Percentiles rank a stretch among this genome's conserved stretches.
phyloP scores from a whole-genome alignment of 1,140 invertebrate genomes.

The Papilio dardanus region DNA sequence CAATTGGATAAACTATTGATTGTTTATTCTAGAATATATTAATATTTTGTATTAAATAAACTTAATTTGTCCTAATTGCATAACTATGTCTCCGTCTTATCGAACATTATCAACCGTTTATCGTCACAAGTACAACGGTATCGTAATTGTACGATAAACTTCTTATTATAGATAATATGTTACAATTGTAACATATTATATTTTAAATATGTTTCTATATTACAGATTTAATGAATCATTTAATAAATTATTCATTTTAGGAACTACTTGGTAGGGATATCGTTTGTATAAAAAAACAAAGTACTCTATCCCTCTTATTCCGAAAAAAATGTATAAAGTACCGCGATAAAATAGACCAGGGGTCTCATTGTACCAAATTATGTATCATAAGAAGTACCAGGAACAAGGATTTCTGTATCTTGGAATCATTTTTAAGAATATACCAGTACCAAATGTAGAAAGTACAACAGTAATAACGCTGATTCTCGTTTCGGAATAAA shows the following conservation, averaged over 20 bases:
- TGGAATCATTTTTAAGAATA: no score
- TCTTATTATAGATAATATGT: conserved; percentile 30
- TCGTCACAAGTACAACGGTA: conserved; percentile 27
- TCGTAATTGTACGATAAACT: conserved; percentile 30
- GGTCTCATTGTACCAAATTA: no score
- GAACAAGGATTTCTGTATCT: no score
- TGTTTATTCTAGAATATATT: conserved; percentile 26
- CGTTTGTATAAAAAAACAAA: no score
- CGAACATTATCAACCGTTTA: conserved; percentile 28
- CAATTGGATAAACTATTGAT: neutral
- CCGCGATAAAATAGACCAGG: no score
- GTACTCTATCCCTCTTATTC: no score
- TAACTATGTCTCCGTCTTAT: conserved; percentile 34
- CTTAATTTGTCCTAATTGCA: conserved; percentile 32
- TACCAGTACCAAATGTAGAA: no score
- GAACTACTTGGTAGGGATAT: no score
- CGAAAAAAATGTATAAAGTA: no score
- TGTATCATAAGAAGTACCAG: no score
- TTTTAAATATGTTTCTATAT: neutral
- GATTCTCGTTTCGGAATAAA: no score
- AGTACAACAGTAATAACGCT: no score
- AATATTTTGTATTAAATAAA: neutral
- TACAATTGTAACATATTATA: conserved; percentile 1
- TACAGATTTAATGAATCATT: neutral
- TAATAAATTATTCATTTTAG: neutral